A percentile compares a stretch with the other conserved stretches of the same genome.
These are phyloP conservation scores for Otolemur garnettii DNA, from an alignment of 2,113 vertebrate species.

Conservation along the genomic window DNA sequence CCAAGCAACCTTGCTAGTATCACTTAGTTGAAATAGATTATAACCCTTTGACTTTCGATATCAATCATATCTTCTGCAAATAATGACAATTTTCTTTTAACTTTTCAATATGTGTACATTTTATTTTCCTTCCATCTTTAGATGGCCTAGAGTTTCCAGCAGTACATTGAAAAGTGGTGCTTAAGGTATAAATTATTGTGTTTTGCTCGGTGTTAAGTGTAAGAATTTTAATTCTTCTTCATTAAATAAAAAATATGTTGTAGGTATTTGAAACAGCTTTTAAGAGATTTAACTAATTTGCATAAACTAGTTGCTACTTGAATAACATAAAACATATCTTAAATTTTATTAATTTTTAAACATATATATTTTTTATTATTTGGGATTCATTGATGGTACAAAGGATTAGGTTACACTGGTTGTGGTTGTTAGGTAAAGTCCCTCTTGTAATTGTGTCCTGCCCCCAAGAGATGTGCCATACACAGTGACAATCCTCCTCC, in stretches of 20 bases:
- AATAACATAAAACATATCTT: background rate
- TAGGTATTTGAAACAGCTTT: background rate
- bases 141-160: background rate
- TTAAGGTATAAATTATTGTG: background rate
- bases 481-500: too few species aligned
- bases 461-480: too few species aligned
- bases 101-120: background rate
- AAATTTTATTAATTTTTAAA: background rate
- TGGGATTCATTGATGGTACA: too few species aligned
- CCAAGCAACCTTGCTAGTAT: background rate
- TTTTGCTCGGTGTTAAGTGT: background rate
- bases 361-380: background rate
- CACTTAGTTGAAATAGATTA: background rate
- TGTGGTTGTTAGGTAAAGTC: too few species aligned
- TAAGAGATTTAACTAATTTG: background rate
- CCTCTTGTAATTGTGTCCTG: too few species aligned
- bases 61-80: background rate
- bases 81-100: background rate
- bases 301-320: background rate
- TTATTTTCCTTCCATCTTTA: background rate
- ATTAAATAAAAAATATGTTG: background rate
- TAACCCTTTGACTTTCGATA: background rate
- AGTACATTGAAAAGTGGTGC: background rate
- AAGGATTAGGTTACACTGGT: too few species aligned
- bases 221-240: background rate